Conservation (phyloP, 1,140 invertebrate species). For the Euglossa dilemma region DNA sequence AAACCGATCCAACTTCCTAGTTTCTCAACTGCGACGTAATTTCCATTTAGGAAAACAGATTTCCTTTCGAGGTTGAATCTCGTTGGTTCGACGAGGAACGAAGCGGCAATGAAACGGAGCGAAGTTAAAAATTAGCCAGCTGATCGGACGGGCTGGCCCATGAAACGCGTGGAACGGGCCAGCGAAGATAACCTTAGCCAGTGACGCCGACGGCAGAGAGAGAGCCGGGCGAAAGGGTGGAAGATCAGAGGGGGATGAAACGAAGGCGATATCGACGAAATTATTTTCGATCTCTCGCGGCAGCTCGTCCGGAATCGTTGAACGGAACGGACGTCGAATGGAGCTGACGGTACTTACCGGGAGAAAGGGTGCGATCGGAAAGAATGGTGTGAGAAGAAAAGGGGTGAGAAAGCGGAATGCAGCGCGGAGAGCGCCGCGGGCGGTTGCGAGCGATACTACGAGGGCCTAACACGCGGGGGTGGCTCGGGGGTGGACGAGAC, state of each 20-base stretch:
- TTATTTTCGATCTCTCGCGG: conserved; percentile 50
- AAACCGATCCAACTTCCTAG: too few relatives aligned
- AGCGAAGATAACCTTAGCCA: conserved; percentile 36
- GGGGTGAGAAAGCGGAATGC: conserved; percentile 70
- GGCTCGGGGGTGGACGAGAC: conserved; percentile 64
- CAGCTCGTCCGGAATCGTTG: conserved; percentile 39
- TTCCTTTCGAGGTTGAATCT: not conserved
- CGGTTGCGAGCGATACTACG: conserved; percentile 72
- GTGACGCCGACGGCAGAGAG: too few relatives aligned
- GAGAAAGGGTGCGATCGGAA: conserved; percentile 67
- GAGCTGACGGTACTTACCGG: conserved; percentile 62
- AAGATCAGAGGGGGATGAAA: conserved; percentile 5
- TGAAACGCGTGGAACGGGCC: conserved; percentile 21
- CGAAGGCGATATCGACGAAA: conserved; percentile 65
- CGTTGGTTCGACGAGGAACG: not conserved
- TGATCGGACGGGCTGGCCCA: not conserved
- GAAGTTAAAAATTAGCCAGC: conserved; percentile 6
- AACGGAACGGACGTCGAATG: conserved; percentile 49
- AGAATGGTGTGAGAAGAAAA: conserved; percentile 74
- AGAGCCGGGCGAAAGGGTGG: not conserved
- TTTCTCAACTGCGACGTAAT: not conserved
- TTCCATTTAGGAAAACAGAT: not conserved
- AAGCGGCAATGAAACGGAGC: not conserved
- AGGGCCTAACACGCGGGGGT: conserved; percentile 68
- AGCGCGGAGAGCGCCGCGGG: conserved; percentile 69